Conservation (phyloP, 2,797 vertebrate genomes). For the Alcedo atthis region DNA sequence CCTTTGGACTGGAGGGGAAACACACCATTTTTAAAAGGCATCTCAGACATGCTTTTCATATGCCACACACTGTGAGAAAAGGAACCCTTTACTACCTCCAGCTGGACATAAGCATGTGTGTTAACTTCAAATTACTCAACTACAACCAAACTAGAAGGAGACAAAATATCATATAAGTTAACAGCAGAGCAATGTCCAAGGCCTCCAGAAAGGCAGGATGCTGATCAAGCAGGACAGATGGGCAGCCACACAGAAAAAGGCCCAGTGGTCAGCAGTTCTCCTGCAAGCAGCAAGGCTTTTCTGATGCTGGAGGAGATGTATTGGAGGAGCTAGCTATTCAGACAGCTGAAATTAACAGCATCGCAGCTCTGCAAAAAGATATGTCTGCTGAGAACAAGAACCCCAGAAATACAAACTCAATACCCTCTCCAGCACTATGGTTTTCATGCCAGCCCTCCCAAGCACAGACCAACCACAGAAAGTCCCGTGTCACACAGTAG, state of each 20-base stretch:
- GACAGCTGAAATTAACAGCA: not conserved
- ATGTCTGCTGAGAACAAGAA: not conserved
- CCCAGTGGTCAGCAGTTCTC: not conserved
- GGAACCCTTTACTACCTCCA: not conserved
- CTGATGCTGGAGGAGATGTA: not conserved
- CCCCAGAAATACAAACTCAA: not conserved
- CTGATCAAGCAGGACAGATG: not conserved
- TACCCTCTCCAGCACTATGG: not conserved
- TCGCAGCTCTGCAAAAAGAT: not conserved
- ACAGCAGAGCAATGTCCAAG: not conserved
- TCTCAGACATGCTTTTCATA: not conserved
- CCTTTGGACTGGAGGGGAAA: constrained; percentile 88
- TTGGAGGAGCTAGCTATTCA: not conserved
- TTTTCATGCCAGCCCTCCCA: not conserved
- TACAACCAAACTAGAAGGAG: not conserved
- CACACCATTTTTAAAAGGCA: not conserved
- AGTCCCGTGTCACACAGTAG: not conserved
- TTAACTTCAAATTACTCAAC: not conserved
- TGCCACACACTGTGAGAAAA: not conserved
- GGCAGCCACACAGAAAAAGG: not conserved
- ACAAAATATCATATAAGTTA: not conserved
- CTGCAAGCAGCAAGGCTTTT: not conserved
- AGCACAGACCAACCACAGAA: not conserved
- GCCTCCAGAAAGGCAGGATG: not conserved
- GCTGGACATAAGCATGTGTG: not conserved